Evolutionary conservation across 1,140 invertebrate species (phyloP).

Genomic region (Sinella curviseta): DNA sequence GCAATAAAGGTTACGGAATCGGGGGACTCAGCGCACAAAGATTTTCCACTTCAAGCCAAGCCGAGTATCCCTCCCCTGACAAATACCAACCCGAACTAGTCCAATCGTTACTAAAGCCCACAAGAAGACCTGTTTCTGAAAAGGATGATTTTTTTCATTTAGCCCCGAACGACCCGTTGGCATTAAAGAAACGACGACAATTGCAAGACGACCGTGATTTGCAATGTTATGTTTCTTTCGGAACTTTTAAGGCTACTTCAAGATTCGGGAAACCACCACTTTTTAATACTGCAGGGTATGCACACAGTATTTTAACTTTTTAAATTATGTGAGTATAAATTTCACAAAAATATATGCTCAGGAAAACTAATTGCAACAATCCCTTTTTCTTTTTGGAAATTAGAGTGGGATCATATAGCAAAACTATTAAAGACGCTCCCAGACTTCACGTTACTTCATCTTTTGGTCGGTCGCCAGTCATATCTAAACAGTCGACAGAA

Average conservation of each 20-base stretch:
- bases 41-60: neutral
- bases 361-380: too few species aligned
- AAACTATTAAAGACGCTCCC: neutral
- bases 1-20: conserved; percentile 1
- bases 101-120: neutral
- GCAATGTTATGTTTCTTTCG: neutral
- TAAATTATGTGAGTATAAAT: neutral
- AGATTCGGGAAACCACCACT: neutral
- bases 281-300: neutral
- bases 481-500: neutral
- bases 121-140: neutral
- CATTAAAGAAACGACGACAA: neutral
- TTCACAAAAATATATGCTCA: neutral
- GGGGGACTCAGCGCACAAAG: neutral
- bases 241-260: neutral
- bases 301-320: neutral
- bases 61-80: neutral
- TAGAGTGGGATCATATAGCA: neutral
- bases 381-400: neutral
- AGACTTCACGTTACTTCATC: neutral
- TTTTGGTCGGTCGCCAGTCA: neutral
- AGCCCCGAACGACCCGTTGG: neutral
- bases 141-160: neutral
- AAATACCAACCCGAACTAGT: neutral
- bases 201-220: neutral